Percentiles rank a stretch among this genome's conserved stretches.
phyloP scores from a whole-genome alignment of 2,888 invertebrate species.

The Aricia artaxerxes region DNA sequence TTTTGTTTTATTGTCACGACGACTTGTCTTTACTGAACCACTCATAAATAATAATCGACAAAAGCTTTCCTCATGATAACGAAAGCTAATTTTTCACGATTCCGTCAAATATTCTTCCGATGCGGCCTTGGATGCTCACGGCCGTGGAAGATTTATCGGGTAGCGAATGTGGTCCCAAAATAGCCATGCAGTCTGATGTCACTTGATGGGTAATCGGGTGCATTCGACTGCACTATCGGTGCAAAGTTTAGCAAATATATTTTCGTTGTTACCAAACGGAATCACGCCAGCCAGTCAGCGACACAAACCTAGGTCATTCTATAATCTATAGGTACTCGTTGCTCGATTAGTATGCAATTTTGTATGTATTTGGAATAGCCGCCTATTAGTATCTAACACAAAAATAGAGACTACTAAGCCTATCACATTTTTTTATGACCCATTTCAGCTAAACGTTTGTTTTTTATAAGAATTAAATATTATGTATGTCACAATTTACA shows the following conservation, averaged over 20 bases:
- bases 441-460: neutral
- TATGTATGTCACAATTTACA: neutral
- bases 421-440: neutral
- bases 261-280: neutral
- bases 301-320: neutral
- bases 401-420: no score
- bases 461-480: neutral
- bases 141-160: constrained; percentile 46
- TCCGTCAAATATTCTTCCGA: neutral
- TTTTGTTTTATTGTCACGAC: no score
- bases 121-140: constrained; percentile 34
- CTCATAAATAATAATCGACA: neutral
- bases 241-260: constrained; percentile 4
- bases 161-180: constrained; percentile 53
- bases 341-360: neutral
- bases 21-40: neutral
- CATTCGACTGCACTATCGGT: constrained; percentile 49
- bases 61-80: neutral
- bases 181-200: constrained; percentile 52
- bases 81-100: neutral
- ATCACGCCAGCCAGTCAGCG: neutral
- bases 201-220: constrained; percentile 50
- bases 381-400: no score
- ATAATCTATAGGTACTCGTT: neutral
- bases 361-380: no score